Conservation (phyloP, 2,888 invertebrate genomes). For the Portevinia maculata region DNA sequence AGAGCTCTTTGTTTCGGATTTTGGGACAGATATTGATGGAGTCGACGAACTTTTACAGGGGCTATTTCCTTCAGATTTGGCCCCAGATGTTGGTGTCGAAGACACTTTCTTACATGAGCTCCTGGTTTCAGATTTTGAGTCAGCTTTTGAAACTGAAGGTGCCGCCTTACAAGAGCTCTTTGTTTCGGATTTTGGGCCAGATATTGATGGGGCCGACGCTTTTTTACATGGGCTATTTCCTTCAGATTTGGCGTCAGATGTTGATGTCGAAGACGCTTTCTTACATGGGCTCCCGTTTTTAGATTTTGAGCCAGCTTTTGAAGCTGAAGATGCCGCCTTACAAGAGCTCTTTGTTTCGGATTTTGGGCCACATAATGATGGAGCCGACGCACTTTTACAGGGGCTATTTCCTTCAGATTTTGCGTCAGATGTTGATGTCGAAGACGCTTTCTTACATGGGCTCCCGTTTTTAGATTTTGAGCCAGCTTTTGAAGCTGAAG, state of each 20-base stretch:
- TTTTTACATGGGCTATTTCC: not conserved
- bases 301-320: not conserved
- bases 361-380: not conserved
- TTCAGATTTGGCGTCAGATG: not conserved
- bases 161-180: not conserved
- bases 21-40: too few relatives aligned
- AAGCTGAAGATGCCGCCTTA: not conserved
- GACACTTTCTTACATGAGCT: conserved; percentile 8
- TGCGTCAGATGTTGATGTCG: not conserved
- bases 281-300: not conserved
- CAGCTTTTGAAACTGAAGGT: not conserved
- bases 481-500: not conserved
- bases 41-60: too few relatives aligned
- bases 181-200: not conserved
- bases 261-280: not conserved
- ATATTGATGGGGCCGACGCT: not conserved
- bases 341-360: not conserved
- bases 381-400: not conserved
- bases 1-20: too few relatives aligned
- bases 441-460: not conserved
- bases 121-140: not conserved
- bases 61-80: not conserved
- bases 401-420: not conserved
- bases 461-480: not conserved
- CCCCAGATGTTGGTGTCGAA: conserved; percentile 12